A percentile compares a stretch with the other conserved stretches of the same genome.
phyloP scores from a whole-genome alignment of 2,113 vertebrate species.

The Aramus guarauna region DNA sequence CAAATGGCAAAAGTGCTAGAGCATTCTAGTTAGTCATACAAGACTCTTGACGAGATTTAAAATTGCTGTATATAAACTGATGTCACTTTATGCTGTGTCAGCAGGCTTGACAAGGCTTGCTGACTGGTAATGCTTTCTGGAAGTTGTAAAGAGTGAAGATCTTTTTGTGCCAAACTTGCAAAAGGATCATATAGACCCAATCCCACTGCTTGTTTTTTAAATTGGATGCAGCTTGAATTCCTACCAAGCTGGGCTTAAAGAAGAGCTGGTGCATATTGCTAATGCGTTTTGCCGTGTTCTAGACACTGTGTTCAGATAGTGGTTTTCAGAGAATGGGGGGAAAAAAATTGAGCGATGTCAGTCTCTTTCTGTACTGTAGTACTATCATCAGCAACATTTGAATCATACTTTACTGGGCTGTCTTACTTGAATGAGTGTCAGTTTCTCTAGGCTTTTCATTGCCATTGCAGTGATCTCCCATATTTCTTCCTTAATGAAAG shows the following conservation, averaged over 20 bases:
- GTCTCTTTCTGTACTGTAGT: background rate
- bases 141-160: background rate
- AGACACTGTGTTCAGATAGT: fast-evolving
- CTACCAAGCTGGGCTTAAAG: background rate
- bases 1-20: constrained; percentile 17
- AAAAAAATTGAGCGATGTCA: background rate
- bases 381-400: background rate
- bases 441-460: background rate
- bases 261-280: background rate
- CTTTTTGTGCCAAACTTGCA: background rate
- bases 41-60: background rate
- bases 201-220: background rate
- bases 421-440: background rate
- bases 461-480: background rate
- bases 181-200: background rate
- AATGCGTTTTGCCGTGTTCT: background rate
- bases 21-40: background rate
- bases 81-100: background rate
- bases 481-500: background rate
- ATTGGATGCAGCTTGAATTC: background rate
- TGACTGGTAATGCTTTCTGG: background rate
- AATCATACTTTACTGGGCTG: background rate
- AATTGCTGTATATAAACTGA: background rate
- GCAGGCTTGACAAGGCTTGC: background rate
- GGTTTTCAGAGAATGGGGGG: background rate